Evolutionary conservation across 2,797 vertebrate genomes (phyloP), one percentile per base, ranked within the genome.

Genomic region (Pteropus rufus): DNA sequence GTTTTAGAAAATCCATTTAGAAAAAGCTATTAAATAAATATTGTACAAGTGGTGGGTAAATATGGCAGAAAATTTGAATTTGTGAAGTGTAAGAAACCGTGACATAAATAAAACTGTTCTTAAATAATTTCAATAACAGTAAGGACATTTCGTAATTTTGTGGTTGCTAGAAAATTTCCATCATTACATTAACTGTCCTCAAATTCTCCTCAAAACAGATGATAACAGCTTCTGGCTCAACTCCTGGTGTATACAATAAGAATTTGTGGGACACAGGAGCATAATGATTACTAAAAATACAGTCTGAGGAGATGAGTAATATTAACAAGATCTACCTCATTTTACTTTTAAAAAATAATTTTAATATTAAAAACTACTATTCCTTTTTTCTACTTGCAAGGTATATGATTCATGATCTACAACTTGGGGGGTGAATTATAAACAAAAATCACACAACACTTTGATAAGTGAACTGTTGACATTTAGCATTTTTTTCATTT

Each of bases 161-260:
- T 23, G 5, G 16, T 19, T 65, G 14, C 49, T 49, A 14, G 41
- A 7, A 89, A 82, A 72, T 34, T 93, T 79, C 41, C 18, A 39
- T 85, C 8, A 69, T 39, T 31, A 49, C 4, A 60, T 34, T 65
- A 34, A 16, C 60, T 58, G 29, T 60, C 54, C 52, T 76, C 69
- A 88, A 65, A 90, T 54, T 60, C 54, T 76, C 56, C 70, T 77
- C 73, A 81, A 86, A 93, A 77, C 65, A 95, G 86, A 49, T 79
- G 62, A 29, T 41, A 88, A 95, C 10, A 83, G 12, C 21, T 46
- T 77, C 56, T 62, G 44, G 19, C 75, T 81, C 21, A 75, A 69
- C 72, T 87, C 15, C 87, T 83, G 29, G 39, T 41, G 2, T 44
- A 52, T 7, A 52, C n/a, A 39, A 54, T 29, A 49, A 75, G 29